Base-by-base conservation (phyloP, 37 sponge, comb jelly and placozoan species). In the Corticium candelabrum region DNA sequence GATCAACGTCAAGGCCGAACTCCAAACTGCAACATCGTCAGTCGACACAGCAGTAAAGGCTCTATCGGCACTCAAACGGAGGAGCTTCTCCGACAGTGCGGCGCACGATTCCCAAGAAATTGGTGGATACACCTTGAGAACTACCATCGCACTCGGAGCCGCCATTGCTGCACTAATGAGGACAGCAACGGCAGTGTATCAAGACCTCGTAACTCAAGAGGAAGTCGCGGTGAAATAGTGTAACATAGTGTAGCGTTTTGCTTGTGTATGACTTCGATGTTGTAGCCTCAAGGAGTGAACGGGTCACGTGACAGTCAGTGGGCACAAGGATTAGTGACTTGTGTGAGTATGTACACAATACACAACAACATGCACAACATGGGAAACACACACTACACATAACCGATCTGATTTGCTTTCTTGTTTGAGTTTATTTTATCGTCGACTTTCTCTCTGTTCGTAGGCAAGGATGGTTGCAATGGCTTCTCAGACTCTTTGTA, bases 21-120 rank as follows among this genome's bases (percentile, higher is more conserved):
- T 98, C 43, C 80, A 94, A 1, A 82, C 82, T 30, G 99, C 99
- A 39, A 95, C 99, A 41, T 95, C 99, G 33, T 78, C 92, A 67
- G 94, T 98, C 74, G 99, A 98, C 77, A 87, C 87, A 15, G 95
- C 95, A 40, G 95, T 95, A 36, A 98, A 92, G 84, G 91, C 91
- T 74, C 93, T 98, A 32, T 80, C 86, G 0, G 83, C 89, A 43
- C 86, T 94, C 3, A 81, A 86, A 40, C 94, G 93, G 62, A 50
- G 21, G 1, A 31, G 74, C 69, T 40, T 34, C 33, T 74, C 74
- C 29, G 82, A 81, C 35, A 75, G 74, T 34, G 34, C 82, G 31
- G 35, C 74, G 57, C 40, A 67, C 0, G 72, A 74, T 31, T 40
- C 72, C 40, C 75, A 81, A 34, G 75, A 81, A 39, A 81, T 81